These are phyloP conservation scores for Pelecanus crispus DNA, from an alignment of 2,113 vertebrate species.

Conservation along the genomic window DNA sequence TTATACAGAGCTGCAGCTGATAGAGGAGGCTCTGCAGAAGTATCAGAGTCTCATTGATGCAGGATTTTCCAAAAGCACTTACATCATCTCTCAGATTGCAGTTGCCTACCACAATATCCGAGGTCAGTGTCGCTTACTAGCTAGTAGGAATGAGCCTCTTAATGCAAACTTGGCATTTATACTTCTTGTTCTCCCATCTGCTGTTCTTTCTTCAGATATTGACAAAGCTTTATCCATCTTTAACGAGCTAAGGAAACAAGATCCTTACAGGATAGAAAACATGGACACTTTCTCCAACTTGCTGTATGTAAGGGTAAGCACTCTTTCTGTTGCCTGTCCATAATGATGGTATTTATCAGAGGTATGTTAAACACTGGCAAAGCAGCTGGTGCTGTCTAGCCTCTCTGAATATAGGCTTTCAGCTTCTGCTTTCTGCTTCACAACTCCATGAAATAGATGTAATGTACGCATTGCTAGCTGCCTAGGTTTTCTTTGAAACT, in stretches of 20 bases:
- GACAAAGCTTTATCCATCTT: conserved; percentile 96
- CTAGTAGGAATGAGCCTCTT: background rate
- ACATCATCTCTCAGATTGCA: conserved; percentile 98
- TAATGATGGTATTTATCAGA: background rate
- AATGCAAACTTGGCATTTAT: background rate
- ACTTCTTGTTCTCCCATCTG: background rate
- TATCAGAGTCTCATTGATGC: conserved; percentile 96
- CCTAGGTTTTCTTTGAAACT: background rate
- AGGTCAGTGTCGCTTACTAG: conserved; percentile 72
- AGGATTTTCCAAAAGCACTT: conserved; percentile 97
- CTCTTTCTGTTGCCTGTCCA: background rate
- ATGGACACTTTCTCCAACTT: conserved; percentile 99
- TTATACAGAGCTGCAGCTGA: conserved; percentile 97
- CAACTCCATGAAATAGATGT: background rate
- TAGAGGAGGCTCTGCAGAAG: conserved; percentile 96
- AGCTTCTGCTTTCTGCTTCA: background rate
- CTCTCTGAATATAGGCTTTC: background rate
- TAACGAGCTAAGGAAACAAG: conserved; percentile 92
- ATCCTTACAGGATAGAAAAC: conserved; percentile 97
- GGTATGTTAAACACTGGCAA: background rate
- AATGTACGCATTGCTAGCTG: background rate
- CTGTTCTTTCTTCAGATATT: conserved; percentile 81
- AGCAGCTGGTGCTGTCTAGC: background rate
- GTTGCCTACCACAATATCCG: conserved; percentile 98
- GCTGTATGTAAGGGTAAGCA: conserved; percentile 92